Conservation (phyloP, 2,113 vertebrate species). For the Pongo abelii region DNA sequence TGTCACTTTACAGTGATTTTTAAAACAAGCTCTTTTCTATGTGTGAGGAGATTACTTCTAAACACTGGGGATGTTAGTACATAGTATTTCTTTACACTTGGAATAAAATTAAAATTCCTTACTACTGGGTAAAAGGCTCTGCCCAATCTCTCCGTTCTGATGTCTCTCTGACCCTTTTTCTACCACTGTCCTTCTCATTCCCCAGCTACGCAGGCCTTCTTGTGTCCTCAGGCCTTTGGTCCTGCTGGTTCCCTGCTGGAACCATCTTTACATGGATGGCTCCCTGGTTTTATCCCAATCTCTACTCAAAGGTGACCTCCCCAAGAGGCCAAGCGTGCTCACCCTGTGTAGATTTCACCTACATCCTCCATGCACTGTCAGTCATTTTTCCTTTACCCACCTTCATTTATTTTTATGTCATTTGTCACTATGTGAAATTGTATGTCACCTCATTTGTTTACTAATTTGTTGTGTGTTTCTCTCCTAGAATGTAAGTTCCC, state of each 20-base stretch:
- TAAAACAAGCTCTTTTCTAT: neutral
- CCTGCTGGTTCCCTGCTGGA: neutral
- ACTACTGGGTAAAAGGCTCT: neutral
- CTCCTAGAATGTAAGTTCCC: neutral
- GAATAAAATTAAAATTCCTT: neutral
- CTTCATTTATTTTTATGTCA: neutral
- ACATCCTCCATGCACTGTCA: rapidly evolving
- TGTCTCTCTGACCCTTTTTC: neutral
- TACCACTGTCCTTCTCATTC: neutral
- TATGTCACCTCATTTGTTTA: neutral
- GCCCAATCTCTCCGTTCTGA: neutral
- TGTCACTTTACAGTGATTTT: neutral
- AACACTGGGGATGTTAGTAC: neutral
- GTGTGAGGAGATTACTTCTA: neutral
- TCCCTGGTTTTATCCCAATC: neutral
- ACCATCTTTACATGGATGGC: neutral
- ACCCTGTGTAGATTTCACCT: neutral
- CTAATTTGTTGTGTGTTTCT: neutral
- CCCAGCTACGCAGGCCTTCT: neutral
- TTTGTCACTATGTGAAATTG: neutral
- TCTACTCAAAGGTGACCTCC: neutral
- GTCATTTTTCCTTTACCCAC: neutral
- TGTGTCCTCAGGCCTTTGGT: neutral
- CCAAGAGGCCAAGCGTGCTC: rapidly evolving
- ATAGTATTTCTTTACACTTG: neutral